Conservation (phyloP, 2,113 vertebrate genomes). For the sheep (Ovis aries) region DNA sequence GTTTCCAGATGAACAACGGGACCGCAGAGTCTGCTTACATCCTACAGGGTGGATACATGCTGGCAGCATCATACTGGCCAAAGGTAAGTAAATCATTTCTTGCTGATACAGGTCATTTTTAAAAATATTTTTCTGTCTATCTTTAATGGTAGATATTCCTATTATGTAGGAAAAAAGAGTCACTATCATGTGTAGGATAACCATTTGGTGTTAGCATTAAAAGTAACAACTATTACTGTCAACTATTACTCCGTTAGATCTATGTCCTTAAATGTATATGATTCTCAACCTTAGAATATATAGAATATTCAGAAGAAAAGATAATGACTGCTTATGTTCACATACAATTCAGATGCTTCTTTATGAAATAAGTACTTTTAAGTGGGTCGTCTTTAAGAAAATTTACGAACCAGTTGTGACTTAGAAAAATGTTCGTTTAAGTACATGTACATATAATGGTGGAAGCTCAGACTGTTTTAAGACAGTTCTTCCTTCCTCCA, state of each 20-base stretch:
- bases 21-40: conserved; percentile 85
- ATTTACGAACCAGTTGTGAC: neutral
- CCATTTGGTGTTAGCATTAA: neutral
- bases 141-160: neutral
- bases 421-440: neutral
- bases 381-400: neutral
- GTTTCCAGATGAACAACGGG: conserved; percentile 92
- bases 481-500: neutral
- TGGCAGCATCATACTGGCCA: conserved; percentile 97
- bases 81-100: conserved; percentile 84
- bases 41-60: conserved; percentile 92
- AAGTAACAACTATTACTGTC: neutral
- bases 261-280: neutral
- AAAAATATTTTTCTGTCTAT: neutral
- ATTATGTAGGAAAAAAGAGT: neutral
- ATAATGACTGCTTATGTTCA: neutral
- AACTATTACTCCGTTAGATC: neutral
- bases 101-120: neutral
- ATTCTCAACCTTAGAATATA: neutral
- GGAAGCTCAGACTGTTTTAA: neutral
- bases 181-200: neutral
- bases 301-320: neutral
- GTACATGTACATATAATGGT: neutral
- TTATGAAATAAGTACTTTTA: conserved; percentile 15
- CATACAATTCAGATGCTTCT: neutral